Conservation (phyloP, 2,113 vertebrate genomes). For the Nyctibius bracteatus region DNA sequence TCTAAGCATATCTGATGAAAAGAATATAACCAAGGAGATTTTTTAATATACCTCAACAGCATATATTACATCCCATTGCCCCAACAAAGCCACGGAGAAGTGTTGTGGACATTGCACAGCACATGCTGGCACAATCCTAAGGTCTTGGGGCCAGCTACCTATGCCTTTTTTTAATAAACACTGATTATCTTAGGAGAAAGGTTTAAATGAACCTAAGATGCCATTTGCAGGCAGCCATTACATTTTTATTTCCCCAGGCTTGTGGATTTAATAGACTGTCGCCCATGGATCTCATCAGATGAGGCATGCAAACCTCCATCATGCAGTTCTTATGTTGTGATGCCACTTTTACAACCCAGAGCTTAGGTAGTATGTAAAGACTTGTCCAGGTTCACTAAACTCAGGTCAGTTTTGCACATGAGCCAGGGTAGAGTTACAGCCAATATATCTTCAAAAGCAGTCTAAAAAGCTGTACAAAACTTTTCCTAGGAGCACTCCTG, state of each 20-base stretch:
- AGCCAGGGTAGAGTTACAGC: not conserved
- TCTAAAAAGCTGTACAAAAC: not conserved
- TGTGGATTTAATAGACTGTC: not conserved
- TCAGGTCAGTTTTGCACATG: rapidly evolving
- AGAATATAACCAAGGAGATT: not conserved
- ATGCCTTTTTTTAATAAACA: slow-evolving; percentile 19
- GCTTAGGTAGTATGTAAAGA: not conserved
- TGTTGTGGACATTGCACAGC: rapidly evolving
- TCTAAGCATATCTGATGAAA: not conserved
- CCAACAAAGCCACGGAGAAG: not conserved
- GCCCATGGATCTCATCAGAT: not conserved
- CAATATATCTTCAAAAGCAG: not conserved
- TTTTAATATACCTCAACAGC: not conserved
- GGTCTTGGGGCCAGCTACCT: not conserved
- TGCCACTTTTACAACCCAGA: not conserved
- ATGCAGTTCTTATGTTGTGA: rapidly evolving
- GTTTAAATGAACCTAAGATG: not conserved
- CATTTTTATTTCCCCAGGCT: slow-evolving; percentile 42
- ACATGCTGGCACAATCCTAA: not conserved
- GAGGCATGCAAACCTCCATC: not conserved
- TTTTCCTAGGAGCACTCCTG: not conserved
- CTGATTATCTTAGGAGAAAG: slow-evolving; percentile 7
- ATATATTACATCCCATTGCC: not conserved
- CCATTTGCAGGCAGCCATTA: not conserved
- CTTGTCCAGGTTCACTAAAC: not conserved